Evolutionary conservation across 2,888 invertebrate species (phyloP), one percentile per base, ranked within the genome.

Genomic region (Leucophenga maculata): DNA sequence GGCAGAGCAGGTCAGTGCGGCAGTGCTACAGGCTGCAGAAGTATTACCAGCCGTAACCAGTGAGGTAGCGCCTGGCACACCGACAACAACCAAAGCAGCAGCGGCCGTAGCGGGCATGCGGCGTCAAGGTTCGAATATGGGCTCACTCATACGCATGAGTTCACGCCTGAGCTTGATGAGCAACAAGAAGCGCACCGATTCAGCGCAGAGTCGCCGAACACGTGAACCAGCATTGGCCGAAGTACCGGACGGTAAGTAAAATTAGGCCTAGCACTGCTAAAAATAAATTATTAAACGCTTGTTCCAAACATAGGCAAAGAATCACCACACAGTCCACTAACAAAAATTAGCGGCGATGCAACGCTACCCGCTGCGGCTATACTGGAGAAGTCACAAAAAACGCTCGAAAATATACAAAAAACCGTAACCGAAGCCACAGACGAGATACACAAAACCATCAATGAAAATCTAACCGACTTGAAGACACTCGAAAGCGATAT

Each of bases 371-470:
- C 81, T 8, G 82, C 80, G 54, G 75, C 83, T 16, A 87, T 87
- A 70, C 74, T 87, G 31, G 87, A 86, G 69, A 86, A 86, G 71
- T 85, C 86, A 0, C 85, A 86, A 69, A 86, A 85, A 72, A 86
- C 85, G 0, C 72, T 87, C 60, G 87, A 86, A 69, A 85, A 79
- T 57, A 80, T 86, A 66, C 87, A 88, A 67, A 86, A 87, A 74
- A 83, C 87, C 14, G 86, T 86, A 1, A 80, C 83, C n/a, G 86
- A 85, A 60, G 86, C 86, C 26, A 85, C 86, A 6, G 85, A 86
- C 65, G 88, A 88, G 75, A 86, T 87, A 66, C 86, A 87, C 6
- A 88, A 88, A 76, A 86, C 87, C 20, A 87, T 89, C 65, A 84
- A 77, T 72, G 89, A 87, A 71, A 87, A 87, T 76, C 77, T 88